Evolutionary conservation across 1,140 invertebrate genomes (phyloP), one percentile per base, ranked within the genome.

Genomic region (Drusus annulatus): DNA sequence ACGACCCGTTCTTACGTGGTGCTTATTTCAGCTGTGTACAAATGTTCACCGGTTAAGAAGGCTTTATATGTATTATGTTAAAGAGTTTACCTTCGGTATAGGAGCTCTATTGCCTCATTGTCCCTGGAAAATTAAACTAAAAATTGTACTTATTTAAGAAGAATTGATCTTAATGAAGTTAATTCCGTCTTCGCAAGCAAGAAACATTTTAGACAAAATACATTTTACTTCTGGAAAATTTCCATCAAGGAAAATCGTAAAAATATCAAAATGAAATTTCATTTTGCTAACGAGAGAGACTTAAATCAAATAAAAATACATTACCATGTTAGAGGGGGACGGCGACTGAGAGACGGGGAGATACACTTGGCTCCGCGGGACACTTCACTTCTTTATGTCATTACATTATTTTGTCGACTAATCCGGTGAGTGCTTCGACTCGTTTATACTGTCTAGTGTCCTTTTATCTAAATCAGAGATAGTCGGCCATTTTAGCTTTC

Each of bases 351-450:
- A 17, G 65, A 69, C n/a, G 36, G 65, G 36, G 36, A 69, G 36
- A 50, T 45, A n/a, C 45, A 19, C 65, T 69, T 23, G n/a, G 36
- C n/a, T 50, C 23, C 23, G 31, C 4, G 13, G 51, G 36, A 50
- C 21, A 28, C 17, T 69, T 50, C 62, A 65, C n/a, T 69, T 69
- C 65, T 69, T 69, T 69, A 69, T 69, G 31, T 69, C 65, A 51
- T 69, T 69, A 69, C 65, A 69, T 69, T 69, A 69, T 69, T 69
- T 50, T 50, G 31, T 69, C 65, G 65, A 50, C 65, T 69, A 69
- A 69, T 69, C 31, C 65, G 13, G 31, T 69, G 45, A 69, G 65
- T 69, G 65, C 65, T 69, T 19, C n/a, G 8, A 69, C 5, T 69
- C 65, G 65, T 69, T 69, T 69, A 69, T 69, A 50, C 36, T 50